Evolutionary conservation across 23 tunicate genomes (phyloP), one percentile per base, ranked within the genome.

Genomic region (Aplidium turbinatum): DNA sequence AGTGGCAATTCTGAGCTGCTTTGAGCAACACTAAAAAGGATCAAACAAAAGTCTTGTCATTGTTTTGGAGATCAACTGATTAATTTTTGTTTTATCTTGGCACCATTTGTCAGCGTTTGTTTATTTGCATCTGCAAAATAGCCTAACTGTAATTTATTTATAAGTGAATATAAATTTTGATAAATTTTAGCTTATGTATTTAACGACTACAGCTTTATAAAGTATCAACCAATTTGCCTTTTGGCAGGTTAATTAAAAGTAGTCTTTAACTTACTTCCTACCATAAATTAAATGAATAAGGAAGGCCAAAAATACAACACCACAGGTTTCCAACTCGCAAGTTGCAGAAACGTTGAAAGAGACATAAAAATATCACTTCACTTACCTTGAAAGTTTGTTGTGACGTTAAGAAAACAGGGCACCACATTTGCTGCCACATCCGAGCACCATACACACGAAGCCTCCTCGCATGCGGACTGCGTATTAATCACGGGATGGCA

Each of bases 371-470:
- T 55, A 30, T 20, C 16, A 25, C 40, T 5, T 9, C 3, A 32
- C 54, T 65, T 65, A 64, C 83, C 31, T 19, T 52, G 31, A 51
- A 63, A 78, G 16, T 31, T 53, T 4, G 75, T 29, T 0, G 60
- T 78, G 5, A 36, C 65, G 83, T 78, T 78, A 4, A 78, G 5
- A 53, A 78, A 78, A 35, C 83, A 78, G 7, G 52, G 33, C 20
- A 75, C 66, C 2, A 78, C 53, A 33, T 65, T 78, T 31, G 9
- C 66, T 6, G 45, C 35, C 7, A 28, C 66, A 33, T 65, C 58
- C 0, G 75, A 11, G 45, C 83, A 78, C 83, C 83, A 78, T 0
- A 62, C 35, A 35, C 83, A 78, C 1, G 75, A 75, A 20, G 51
- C 83, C 32, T 57, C 52, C 51, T 78, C 75, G 50, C 83, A 78